phyloP scores from a whole-genome alignment of 2,797 vertebrate species.

The Falco berigora region DNA sequence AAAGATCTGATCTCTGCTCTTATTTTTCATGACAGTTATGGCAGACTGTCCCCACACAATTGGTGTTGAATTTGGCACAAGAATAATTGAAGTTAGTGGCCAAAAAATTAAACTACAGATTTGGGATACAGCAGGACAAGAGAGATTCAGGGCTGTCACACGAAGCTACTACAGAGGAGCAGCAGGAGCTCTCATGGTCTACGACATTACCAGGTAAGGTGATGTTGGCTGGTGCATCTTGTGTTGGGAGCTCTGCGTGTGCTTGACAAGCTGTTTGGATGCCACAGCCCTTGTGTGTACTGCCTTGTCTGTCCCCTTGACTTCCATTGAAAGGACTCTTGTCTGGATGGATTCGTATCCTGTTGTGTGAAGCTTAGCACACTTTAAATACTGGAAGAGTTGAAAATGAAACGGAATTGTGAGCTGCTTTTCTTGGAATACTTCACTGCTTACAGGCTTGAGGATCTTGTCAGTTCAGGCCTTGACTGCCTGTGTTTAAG shows the following conservation, averaged over 20 bases:
- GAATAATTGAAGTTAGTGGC: constrained; percentile 99
- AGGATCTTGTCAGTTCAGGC: neutral
- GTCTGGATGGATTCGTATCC: neutral
- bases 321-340: neutral
- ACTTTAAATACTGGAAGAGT: neutral
- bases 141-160: constrained; percentile 96
- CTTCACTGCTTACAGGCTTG: neutral
- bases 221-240: neutral
- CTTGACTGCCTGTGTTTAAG: neutral
- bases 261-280: neutral
- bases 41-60: constrained; percentile 99
- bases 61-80: constrained; percentile 97
- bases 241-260: neutral
- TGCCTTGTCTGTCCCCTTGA: neutral
- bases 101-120: constrained; percentile 99
- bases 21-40: constrained; percentile 83
- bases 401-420: neutral
- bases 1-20: constrained; percentile 26
- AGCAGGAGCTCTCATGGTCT: constrained; percentile 98
- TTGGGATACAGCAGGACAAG: constrained; percentile 99
- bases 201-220: constrained; percentile 96
- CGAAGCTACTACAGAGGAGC: constrained; percentile 99
- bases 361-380: neutral
- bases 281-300: accelerated
- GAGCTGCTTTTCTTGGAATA: neutral